Conservation (phyloP, 2,113 vertebrate genomes). For the Zootoca vivipara region DNA sequence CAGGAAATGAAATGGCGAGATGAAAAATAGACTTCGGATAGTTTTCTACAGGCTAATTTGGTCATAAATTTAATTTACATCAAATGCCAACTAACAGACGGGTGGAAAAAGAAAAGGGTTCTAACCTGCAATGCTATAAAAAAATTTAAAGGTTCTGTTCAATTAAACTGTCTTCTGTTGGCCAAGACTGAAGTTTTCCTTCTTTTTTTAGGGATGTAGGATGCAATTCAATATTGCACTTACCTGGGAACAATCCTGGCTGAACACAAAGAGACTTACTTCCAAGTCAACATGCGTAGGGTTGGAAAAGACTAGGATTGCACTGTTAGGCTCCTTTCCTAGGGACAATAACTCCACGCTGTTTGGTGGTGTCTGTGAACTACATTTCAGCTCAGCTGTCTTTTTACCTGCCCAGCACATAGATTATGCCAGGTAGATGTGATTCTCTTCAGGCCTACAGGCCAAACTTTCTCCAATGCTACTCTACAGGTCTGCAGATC, state of each 20-base stretch:
- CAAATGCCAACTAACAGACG: slow-evolving; percentile 53
- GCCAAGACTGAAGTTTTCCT: background rate
- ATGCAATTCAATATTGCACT: too few relatives aligned
- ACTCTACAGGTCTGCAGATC: too few relatives aligned
- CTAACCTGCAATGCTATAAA: slow-evolving; percentile 43
- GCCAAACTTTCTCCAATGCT: too few relatives aligned
- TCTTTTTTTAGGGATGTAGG: background rate
- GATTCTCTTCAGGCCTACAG: too few relatives aligned
- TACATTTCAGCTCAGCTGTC: too few relatives aligned
- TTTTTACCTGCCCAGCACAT: too few relatives aligned
- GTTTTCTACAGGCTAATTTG: slow-evolving; percentile 45
- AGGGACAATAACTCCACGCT: too few relatives aligned
- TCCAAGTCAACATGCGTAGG: too few relatives aligned
- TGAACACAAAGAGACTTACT: background rate
- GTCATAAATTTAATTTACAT: slow-evolving; percentile 68
- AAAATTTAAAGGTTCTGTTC: slow-evolving; percentile 60
- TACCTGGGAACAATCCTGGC: background rate
- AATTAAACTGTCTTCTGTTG: slow-evolving; percentile 54
- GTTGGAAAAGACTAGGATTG: too few relatives aligned
- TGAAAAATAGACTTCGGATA: slow-evolving; percentile 50
- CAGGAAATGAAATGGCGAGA: slow-evolving; percentile 57
- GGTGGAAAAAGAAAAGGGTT: slow-evolving; percentile 29
- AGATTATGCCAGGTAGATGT: too few relatives aligned
- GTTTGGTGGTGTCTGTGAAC: too few relatives aligned
- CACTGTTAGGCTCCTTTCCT: too few relatives aligned